Percentiles rank a stretch among this genome's conserved stretches.
Conservation (phyloP, 1,140 invertebrate species). For the Marisa cornuarietis region DNA sequence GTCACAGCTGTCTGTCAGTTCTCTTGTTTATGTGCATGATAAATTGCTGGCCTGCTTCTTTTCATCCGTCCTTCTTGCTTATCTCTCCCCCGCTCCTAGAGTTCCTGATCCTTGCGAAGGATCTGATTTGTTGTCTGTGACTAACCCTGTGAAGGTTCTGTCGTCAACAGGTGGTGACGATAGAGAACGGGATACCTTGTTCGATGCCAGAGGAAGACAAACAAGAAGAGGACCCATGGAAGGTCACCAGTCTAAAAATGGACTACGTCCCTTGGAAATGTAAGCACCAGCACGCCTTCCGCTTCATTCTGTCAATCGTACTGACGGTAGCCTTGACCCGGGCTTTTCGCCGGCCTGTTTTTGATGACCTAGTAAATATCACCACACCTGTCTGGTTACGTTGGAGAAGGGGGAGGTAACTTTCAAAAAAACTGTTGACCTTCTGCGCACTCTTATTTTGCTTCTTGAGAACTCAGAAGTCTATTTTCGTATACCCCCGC, state of each 20-base stretch:
- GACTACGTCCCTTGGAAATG: constrained; percentile 7
- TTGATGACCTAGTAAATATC: neutral
- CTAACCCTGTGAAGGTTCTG: neutral
- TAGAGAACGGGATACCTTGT: neutral
- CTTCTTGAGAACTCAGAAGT: no score
- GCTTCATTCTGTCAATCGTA: neutral
- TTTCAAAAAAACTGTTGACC: neutral
- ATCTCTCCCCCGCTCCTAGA: no score
- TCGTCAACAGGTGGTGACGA: neutral
- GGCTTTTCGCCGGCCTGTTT: neutral
- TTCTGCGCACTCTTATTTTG: no score
- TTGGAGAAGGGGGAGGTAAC: neutral
- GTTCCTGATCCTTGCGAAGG: neutral
- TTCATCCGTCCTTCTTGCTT: no score
- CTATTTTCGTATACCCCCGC: no score
- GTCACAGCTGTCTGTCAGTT: no score
- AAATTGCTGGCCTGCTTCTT: no score
- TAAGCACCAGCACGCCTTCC: neutral
- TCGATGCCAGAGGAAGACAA: constrained; percentile 3
- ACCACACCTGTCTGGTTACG: neutral
- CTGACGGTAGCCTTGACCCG: no score
- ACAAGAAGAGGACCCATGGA: constrained; percentile 24
- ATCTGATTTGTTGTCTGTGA: neutral
- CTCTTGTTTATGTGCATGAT: no score
- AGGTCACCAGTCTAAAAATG: constrained; percentile 9